Conservation (phyloP, 2,888 invertebrate species). For the Lapara coniferarum region DNA sequence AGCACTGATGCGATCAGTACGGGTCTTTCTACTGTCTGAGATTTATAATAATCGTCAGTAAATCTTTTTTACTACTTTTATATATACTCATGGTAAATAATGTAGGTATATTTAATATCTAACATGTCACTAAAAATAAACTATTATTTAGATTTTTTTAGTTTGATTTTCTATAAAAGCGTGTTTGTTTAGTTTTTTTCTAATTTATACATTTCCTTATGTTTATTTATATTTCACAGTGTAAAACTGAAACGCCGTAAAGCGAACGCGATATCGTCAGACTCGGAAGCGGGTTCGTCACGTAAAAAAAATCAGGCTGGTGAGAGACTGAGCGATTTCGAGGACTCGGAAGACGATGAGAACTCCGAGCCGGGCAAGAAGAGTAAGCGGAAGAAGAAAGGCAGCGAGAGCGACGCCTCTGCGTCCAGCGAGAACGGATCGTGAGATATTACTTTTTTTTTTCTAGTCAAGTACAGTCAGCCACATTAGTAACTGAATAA, state of each 20-base stretch:
- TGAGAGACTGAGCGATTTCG: conserved; percentile 66
- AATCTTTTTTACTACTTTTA: no score
- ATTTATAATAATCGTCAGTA: no score
- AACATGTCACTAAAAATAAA: no score
- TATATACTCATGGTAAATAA: no score
- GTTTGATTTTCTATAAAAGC: no score
- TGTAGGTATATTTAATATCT: no score
- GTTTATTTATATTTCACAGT: conserved; percentile 44
- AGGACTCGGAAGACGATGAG: conserved; percentile 63
- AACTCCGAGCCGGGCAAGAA: conserved; percentile 56
- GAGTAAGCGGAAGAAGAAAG: conserved; percentile 66
- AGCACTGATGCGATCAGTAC: not conserved
- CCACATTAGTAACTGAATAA: no score
- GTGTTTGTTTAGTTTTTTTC: no score
- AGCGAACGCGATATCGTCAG: conserved; percentile 68
- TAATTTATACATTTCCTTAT: not conserved
- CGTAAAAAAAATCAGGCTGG: conserved; percentile 48
- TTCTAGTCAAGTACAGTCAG: no score
- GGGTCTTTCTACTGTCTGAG: no score
- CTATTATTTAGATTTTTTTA: no score
- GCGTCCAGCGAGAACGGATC: conserved; percentile 60
- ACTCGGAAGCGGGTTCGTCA: conserved; percentile 68
- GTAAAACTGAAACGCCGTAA: conserved; percentile 70
- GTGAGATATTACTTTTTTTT: conserved; percentile 42
- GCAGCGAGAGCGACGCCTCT: conserved; percentile 65